A percentile compares a stretch with the other conserved stretches of the same genome.
These are phyloP conservation scores for Apteryx owenii DNA, from an alignment of 2,113 vertebrate genomes.

Conservation along the genomic window DNA sequence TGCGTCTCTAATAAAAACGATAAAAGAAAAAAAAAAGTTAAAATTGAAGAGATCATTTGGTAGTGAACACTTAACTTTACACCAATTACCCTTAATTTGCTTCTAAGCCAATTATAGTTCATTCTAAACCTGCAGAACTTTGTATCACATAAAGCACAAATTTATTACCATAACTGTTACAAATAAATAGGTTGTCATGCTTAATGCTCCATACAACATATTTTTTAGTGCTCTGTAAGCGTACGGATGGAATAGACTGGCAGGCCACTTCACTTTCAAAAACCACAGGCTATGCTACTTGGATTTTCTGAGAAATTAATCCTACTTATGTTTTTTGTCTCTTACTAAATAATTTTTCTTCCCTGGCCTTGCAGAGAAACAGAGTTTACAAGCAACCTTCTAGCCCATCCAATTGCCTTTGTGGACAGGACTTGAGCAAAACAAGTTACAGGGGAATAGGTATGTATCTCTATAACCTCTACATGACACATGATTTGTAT, in stretches of 20 bases:
- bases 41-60: neutral
- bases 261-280: neutral
- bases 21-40: neutral
- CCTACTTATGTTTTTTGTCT: neutral
- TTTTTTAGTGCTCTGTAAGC: neutral
- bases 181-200: neutral
- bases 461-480: neutral
- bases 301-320: neutral
- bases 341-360: neutral
- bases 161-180: neutral
- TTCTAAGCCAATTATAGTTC: neutral
- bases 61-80: neutral
- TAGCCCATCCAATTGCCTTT: neutral
- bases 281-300: neutral
- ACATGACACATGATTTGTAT: neutral
- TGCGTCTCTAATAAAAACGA: slow-evolving; percentile 41
- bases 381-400: neutral
- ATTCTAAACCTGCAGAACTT: neutral
- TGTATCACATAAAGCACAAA: neutral
- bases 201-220: neutral
- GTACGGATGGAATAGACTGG: neutral
- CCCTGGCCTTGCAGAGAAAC: neutral
- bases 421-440: neutral
- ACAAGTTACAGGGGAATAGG: neutral
- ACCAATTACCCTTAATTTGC: neutral